These are phyloP conservation scores for Pungitius pungitius DNA, from an alignment of 2,113 vertebrate species.

Conservation along the genomic window DNA sequence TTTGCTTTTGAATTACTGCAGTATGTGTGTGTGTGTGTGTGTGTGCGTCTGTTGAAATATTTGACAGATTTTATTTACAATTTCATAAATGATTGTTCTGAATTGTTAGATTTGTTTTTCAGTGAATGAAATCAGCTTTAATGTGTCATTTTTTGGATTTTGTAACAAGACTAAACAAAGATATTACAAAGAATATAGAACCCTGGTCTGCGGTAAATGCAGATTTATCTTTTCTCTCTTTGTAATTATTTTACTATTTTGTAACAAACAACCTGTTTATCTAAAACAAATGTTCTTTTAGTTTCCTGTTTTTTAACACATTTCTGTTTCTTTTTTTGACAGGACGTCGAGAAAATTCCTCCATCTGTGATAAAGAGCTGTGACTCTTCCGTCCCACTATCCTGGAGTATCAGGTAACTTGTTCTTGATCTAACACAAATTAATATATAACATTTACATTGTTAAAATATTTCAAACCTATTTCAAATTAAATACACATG, in stretches of 20 bases:
- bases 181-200: no score
- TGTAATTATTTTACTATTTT: not conserved
- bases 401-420: constrained; percentile 72
- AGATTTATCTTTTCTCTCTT: not conserved
- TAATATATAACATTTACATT: not conserved
- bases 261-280: not conserved
- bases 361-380: constrained; percentile 76
- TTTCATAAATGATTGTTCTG: not conserved
- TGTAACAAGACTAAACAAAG: not conserved
- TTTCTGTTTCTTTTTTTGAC: constrained; percentile 33
- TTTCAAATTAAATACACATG: not conserved
- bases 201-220: not conserved
- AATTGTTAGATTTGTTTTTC: not conserved
- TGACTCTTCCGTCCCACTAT: constrained; percentile 34
- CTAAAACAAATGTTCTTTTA: not conserved
- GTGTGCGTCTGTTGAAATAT: not conserved
- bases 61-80: not conserved
- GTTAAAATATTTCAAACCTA: not conserved
- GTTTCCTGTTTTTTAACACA: not conserved
- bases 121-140: not conserved
- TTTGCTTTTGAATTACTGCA: not conserved
- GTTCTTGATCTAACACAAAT: not conserved
- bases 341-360: constrained; percentile 82
- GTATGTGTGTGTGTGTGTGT: not conserved
- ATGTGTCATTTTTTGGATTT: not conserved